These are phyloP conservation scores for Lepidothrix coronata DNA, from an alignment of 2,113 vertebrate genomes.

Conservation along the genomic window DNA sequence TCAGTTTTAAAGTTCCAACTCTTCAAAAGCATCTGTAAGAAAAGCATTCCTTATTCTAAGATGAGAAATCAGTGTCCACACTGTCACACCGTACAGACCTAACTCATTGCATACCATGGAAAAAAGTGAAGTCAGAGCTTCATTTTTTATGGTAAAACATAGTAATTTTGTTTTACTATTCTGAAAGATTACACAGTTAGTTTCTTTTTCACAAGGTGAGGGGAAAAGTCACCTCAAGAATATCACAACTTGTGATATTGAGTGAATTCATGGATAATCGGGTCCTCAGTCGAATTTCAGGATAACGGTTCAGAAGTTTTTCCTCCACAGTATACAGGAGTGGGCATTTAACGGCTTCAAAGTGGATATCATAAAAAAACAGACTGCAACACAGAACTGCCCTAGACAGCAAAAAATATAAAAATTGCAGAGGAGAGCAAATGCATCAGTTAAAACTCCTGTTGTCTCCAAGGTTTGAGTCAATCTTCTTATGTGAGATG, in stretches of 20 bases:
- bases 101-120: fast-evolving
- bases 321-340: not conserved
- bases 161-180: not conserved
- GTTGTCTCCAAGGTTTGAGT: not conserved
- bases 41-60: not conserved
- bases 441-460: not conserved
- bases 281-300: not conserved
- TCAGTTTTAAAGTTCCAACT: not conserved
- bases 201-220: not conserved
- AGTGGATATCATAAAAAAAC: not conserved
- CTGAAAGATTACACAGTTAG: fast-evolving
- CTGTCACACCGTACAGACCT: not conserved
- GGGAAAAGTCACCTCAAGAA: not conserved
- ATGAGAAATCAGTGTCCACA: not conserved
- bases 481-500: not conserved
- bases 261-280: not conserved
- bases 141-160: not conserved
- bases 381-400: not conserved
- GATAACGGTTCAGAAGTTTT: not conserved
- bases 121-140: not conserved
- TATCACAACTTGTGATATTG: not conserved
- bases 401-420: not conserved
- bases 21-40: not conserved
- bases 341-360: not conserved
- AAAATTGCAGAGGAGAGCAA: not conserved